Evolutionary conservation across 2,888 invertebrate species (phyloP).

Genomic region (Cactoblastis cactorum): DNA sequence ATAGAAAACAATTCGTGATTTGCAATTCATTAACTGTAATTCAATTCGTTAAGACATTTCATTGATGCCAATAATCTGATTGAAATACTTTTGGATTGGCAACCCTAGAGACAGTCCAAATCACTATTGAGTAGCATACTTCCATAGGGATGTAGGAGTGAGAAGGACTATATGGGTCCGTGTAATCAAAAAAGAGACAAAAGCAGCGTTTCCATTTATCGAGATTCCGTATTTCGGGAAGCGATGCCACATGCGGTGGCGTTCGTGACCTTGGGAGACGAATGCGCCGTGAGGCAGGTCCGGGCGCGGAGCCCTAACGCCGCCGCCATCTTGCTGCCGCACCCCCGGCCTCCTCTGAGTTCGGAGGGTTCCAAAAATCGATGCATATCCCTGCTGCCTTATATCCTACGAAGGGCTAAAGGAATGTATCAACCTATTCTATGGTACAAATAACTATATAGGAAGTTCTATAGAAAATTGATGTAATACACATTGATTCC

Average conservation of each 20-base stretch:
- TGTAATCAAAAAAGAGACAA: conserved; percentile 42
- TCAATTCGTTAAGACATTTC: too few relatives aligned
- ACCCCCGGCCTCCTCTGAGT: conserved; percentile 52
- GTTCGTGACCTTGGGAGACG: conserved; percentile 62
- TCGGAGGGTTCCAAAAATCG: conserved; percentile 74
- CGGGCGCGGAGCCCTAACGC: conserved; percentile 37
- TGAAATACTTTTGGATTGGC: conserved; percentile 12
- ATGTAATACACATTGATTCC: background rate
- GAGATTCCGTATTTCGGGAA: conserved; percentile 70
- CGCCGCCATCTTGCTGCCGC: conserved; percentile 66
- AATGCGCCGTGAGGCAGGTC: conserved; percentile 73
- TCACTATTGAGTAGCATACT: conserved; percentile 51
- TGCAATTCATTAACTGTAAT: too few relatives aligned
- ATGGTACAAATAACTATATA: conserved; percentile 14
- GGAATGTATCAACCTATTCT: conserved; percentile 46
- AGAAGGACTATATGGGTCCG: conserved; percentile 30
- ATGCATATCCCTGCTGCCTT: conserved; percentile 64
- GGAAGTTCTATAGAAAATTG: conserved; percentile 5
- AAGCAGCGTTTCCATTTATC: conserved; percentile 41
- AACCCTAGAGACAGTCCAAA: conserved; percentile 43
- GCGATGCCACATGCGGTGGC: conserved; percentile 59
- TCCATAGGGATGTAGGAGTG: conserved; percentile 45
- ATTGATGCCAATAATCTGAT: background rate
- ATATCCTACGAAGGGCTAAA: conserved; percentile 57
- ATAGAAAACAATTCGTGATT: too few relatives aligned